Evolutionary conservation across 2,797 vertebrate species (phyloP).

Genomic region (Enteromius viviparus): DNA sequence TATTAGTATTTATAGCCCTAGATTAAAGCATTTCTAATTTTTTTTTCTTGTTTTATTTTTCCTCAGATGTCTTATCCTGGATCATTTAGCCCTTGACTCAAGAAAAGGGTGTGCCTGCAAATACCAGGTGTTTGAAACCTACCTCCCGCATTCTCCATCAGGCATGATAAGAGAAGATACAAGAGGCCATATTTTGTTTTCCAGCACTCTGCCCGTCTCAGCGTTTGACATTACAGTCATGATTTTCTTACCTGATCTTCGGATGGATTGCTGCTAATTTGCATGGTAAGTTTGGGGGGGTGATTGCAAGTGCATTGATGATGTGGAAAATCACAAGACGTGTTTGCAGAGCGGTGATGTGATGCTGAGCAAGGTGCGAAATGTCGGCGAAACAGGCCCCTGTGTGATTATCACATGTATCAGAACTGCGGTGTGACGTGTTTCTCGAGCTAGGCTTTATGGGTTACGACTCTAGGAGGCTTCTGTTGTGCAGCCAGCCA

Average conservation of each 20-base stretch:
- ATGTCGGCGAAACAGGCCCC: background rate
- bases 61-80: slow-evolving; percentile 75
- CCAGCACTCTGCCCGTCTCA: slow-evolving; percentile 50
- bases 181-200: slow-evolving; percentile 43
- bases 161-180: slow-evolving; percentile 62
- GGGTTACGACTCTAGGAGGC: slow-evolving; percentile 36
- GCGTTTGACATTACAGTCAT: slow-evolving; percentile 76
- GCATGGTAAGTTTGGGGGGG: slow-evolving; percentile 74
- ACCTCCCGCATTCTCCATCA: slow-evolving; percentile 51
- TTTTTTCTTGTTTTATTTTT: slow-evolving; percentile 50
- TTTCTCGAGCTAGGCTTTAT: slow-evolving; percentile 37
- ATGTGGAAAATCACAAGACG: slow-evolving; percentile 4
- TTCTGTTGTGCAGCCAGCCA: slow-evolving; percentile 56
- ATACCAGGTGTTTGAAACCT: slow-evolving; percentile 66
- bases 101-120: slow-evolving; percentile 68
- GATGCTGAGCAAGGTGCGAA: slow-evolving; percentile 24
- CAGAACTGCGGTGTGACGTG: slow-evolving; percentile 41
- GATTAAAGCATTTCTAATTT: slow-evolving; percentile 31
- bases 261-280: slow-evolving; percentile 77
- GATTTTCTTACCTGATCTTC: slow-evolving; percentile 74
- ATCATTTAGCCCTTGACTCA: slow-evolving; percentile 61
- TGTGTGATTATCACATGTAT: slow-evolving; percentile 35
- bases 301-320: background rate
- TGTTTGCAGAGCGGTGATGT: background rate
- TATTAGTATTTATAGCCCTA: background rate